Conservation (phyloP, 1,140 invertebrate genomes). For the Nasonia vitripennis region DNA sequence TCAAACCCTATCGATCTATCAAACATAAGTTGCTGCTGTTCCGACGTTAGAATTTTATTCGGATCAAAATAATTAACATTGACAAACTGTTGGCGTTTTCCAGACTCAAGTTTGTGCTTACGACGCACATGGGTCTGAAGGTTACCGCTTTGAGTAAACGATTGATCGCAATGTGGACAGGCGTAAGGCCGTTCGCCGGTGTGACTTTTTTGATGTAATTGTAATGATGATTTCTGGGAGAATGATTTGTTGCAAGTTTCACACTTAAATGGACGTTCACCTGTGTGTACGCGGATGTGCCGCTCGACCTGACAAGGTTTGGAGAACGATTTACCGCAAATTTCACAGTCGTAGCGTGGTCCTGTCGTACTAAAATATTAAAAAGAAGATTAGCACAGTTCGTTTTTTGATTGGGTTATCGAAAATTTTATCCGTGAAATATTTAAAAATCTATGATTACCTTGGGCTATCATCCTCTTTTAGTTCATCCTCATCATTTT, state of each 20-base stretch:
- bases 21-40: conserved; percentile 54
- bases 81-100: conserved; percentile 56
- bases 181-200: conserved; percentile 75
- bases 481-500: neutral
- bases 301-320: conserved; percentile 70
- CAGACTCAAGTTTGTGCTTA: conserved; percentile 68
- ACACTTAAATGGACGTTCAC: conserved; percentile 82
- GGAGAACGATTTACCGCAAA: conserved; percentile 70
- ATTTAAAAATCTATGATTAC: neutral
- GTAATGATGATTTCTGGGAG: conserved; percentile 80
- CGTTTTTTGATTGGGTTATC: neutral
- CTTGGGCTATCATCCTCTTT: neutral
- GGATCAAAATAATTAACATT: conserved; percentile 42
- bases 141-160: conserved; percentile 80
- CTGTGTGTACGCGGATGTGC: conserved; percentile 79
- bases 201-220: conserved; percentile 79
- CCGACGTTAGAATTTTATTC: conserved; percentile 5
- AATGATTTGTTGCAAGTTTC: conserved; percentile 80
- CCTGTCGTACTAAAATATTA: conserved; percentile 40
- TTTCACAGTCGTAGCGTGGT: conserved; percentile 61
- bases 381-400: neutral
- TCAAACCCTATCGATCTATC: conserved; percentile 58
- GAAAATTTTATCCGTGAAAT: neutral
- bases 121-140: conserved; percentile 79
- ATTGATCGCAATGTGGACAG: conserved; percentile 74